Conservation (phyloP, 2,113 vertebrate species). For the Tursiops truncatus region DNA sequence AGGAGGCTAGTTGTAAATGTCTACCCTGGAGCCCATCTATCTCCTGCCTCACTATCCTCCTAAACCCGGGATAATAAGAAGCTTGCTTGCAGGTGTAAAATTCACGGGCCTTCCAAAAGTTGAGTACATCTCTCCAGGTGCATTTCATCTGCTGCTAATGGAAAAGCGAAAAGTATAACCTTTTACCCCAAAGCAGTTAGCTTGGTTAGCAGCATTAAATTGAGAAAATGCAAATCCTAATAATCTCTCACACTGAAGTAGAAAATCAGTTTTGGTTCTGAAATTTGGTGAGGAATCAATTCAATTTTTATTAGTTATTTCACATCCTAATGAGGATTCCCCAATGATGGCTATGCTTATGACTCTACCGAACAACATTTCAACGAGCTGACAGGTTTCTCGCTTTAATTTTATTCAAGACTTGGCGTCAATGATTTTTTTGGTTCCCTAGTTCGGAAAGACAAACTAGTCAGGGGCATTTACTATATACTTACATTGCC, state of each 20-base stretch:
- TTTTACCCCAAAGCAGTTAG: neutral
- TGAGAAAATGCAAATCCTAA: neutral
- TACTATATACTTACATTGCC: neutral
- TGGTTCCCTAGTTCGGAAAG: conserved; percentile 9
- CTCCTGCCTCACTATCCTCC: neutral
- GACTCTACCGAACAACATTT: neutral
- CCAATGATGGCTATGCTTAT: neutral
- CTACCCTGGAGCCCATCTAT: too few species aligned
- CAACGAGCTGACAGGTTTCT: neutral
- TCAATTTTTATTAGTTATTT: conserved; percentile 1
- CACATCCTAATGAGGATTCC: neutral
- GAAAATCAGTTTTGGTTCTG: conserved; percentile 2
- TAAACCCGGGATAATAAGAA: neutral
- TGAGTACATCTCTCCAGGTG: neutral
- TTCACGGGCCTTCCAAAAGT: neutral
- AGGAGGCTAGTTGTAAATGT: too few species aligned
- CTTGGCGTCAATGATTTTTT: neutral
- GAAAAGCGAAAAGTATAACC: neutral
- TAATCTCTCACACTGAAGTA: neutral
- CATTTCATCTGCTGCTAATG: neutral
- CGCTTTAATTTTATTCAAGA: conserved; percentile 9
- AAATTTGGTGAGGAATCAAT: conserved; percentile 20
- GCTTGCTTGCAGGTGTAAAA: neutral
- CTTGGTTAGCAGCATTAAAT: neutral
- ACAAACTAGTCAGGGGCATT: neutral